Evolutionary conservation across 2,797 vertebrate species (phyloP), one percentile per base, ranked within the genome.

Genomic region (Hyperoplus lanceolatus): DNA sequence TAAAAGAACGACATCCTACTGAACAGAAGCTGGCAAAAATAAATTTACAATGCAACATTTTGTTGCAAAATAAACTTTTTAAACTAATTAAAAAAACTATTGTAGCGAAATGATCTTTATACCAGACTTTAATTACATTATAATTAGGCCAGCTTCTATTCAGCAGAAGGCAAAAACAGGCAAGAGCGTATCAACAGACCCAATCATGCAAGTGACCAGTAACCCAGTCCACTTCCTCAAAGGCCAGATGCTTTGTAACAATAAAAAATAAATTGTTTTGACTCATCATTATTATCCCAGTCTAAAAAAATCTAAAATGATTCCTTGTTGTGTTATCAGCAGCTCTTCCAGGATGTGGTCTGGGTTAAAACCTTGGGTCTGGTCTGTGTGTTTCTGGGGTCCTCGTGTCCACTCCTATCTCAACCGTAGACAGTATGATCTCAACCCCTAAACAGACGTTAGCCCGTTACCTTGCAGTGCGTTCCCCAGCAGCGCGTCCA

Each of bases 401-500:
- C 39, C n/a, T 66, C 16, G 1, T 55, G 66, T 50, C 49, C 21
- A 46, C 46, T 13, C 51, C 42, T 42, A 55, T 13, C 45, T 21
- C 7, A 21, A 3, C 12, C 38, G 4, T 41, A 38, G 8, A 11
- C 13, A 3, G 29, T 29, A 29, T 29, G 29, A 29, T 29, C 29
- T 29, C 29, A 29, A 29, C 29, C 29, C 29, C 29, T 29, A 29
- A 29, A 3, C 29, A 29, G 29, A 29, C 29, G 29, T 29, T 29
- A 29, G 29, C 3, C 29, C 0, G 73, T 84, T 95, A 99, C 98
- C 98, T 97, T 99, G 98, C 84, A 99, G 95, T 38, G 98, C 98
- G 15, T 97, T 98, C 50, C 97, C 98, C 85, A 99, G 93, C 81
- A 99, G 94, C 8, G 98, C 98, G 63, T 99, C 97, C 75, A 99